Percentiles rank a stretch among this genome's conserved stretches.
Conservation (phyloP, 2,113 vertebrate genomes). For the Sardina pilchardus region DNA sequence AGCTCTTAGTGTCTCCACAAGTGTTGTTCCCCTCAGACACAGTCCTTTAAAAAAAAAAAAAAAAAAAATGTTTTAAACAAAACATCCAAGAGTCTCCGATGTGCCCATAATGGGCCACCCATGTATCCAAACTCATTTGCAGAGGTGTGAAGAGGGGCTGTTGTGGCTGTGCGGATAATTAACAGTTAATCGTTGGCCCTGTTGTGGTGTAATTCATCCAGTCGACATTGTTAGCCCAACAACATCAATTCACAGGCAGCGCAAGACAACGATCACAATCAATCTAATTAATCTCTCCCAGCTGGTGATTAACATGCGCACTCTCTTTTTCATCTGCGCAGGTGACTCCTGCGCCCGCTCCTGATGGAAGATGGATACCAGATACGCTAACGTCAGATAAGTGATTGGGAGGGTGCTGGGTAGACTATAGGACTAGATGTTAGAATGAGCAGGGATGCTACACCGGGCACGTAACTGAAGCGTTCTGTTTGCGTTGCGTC, state of each 20-base stretch:
- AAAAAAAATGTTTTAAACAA: background rate
- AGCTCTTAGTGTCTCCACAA: background rate
- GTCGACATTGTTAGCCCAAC: conserved; percentile 23
- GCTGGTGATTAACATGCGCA: background rate
- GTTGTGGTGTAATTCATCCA: conserved; percentile 35
- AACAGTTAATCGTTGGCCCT: conserved; percentile 8
- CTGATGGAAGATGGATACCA: background rate
- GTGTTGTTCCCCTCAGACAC: background rate
- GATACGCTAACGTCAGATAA: background rate
- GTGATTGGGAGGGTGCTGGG: background rate
- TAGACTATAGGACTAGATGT: too few relatives aligned
- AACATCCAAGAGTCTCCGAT: background rate
- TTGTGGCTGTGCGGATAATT: conserved; percentile 11
- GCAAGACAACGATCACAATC: conserved; percentile 5
- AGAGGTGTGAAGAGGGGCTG: background rate
- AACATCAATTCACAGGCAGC: conserved; percentile 26
- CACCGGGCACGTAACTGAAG: too few relatives aligned
- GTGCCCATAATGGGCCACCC: background rate
- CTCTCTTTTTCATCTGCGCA: background rate
- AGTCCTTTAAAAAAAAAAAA: too few relatives aligned
- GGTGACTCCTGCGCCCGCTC: background rate
- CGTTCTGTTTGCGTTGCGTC: too few relatives aligned
- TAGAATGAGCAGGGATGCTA: too few relatives aligned
- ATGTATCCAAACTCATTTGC: background rate
- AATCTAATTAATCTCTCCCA: conserved; percentile 26